phyloP scores from a whole-genome alignment of 1,140 invertebrate genomes.

The Megathymus violae region DNA sequence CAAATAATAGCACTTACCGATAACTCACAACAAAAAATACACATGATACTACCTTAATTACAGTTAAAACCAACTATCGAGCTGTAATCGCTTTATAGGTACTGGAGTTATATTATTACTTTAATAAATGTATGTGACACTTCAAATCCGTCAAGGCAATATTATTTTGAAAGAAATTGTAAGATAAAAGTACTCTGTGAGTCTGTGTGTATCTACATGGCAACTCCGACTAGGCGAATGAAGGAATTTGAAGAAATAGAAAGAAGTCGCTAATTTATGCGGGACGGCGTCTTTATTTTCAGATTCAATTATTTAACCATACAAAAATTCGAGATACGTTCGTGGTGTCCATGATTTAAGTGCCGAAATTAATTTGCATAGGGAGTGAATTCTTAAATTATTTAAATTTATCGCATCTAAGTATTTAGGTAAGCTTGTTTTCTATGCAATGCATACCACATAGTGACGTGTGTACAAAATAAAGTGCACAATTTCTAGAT shows the following conservation, averaged over 20 bases:
- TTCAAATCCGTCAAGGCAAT: too few relatives aligned
- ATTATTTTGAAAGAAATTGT: too few relatives aligned
- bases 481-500: constrained; percentile 64
- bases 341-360: constrained; percentile 52
- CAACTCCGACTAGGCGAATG: constrained; percentile 70
- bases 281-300: constrained; percentile 81
- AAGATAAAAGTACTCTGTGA: background rate
- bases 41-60: too few relatives aligned
- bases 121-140: too few relatives aligned
- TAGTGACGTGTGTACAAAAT: constrained; percentile 77
- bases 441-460: constrained; percentile 73
- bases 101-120: too few relatives aligned
- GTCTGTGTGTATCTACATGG: constrained; percentile 40
- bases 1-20: too few relatives aligned
- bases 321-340: constrained; percentile 63
- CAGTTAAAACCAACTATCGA: too few relatives aligned
- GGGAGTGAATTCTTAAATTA: constrained; percentile 48
- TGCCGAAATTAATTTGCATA: constrained; percentile 49
- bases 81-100: too few relatives aligned
- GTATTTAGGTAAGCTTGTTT: constrained; percentile 71
- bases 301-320: constrained; percentile 70
- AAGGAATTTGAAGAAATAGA: constrained; percentile 81
- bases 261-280: constrained; percentile 80
- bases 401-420: constrained; percentile 47
- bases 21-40: too few relatives aligned